These are phyloP conservation scores for Laspeyria flexula DNA, from an alignment of 2,888 invertebrate genomes.

Conservation along the genomic window DNA sequence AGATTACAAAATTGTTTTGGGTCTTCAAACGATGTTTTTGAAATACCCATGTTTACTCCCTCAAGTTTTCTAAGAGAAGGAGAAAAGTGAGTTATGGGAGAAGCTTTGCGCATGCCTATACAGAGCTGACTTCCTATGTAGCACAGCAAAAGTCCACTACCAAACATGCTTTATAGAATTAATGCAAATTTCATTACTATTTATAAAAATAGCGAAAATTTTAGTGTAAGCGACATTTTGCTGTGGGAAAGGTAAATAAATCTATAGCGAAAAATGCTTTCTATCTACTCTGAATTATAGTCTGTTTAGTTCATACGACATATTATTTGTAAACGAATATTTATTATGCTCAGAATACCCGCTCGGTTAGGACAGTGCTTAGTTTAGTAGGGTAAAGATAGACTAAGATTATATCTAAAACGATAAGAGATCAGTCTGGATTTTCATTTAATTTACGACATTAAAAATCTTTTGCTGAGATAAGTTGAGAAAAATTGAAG, in stretches of 20 bases:
- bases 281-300: too few species aligned
- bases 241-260: too few species aligned
- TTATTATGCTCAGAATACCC: background rate
- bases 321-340: too few species aligned
- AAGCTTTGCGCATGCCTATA: background rate
- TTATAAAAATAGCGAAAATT: too few species aligned
- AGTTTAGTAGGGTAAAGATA: constrained; percentile 22
- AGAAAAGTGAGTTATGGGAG: constrained; percentile 12
- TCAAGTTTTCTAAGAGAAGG: constrained; percentile 37
- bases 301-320: too few species aligned
- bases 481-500: constrained; percentile 17
- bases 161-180: too few species aligned
- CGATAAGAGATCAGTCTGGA: constrained; percentile 45
- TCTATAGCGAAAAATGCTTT: too few species aligned
- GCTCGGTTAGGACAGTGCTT: background rate
- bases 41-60: constrained; percentile 51
- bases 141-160: too few species aligned
- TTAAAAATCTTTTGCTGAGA: constrained; percentile 32
- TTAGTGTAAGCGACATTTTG: too few species aligned
- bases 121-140: background rate
- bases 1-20: constrained; percentile 24
- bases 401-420: constrained; percentile 37
- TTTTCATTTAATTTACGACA: constrained; percentile 35
- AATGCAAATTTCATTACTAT: too few species aligned
- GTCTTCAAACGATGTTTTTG: constrained; percentile 20